Conservation (phyloP, 2,113 vertebrate genomes). For the Mystacornis crossleyi region DNA sequence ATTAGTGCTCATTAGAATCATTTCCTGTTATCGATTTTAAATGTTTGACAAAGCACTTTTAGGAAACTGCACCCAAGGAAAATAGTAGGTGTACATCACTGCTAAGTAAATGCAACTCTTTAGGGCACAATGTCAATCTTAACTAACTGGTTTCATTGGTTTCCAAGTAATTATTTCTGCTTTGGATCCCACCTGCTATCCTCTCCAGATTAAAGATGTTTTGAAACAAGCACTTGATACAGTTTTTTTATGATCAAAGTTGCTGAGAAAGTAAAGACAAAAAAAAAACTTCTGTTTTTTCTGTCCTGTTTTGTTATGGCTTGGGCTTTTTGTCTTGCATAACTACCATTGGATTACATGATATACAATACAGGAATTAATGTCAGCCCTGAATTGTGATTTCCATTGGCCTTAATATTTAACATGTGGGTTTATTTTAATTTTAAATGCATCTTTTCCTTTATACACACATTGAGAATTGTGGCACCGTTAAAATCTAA, state of each 20-base stretch:
- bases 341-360: not conserved
- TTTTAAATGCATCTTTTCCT: conserved; percentile 60
- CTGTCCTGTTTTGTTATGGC: not conserved
- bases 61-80: not conserved
- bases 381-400: not conserved
- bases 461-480: conserved; percentile 30
- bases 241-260: conserved; percentile 58
- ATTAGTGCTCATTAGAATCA: conserved; percentile 87
- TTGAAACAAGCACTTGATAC: conserved; percentile 15
- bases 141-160: conserved; percentile 52
- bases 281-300: conserved; percentile 30
- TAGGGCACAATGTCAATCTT: conserved; percentile 44
- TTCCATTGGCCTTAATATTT: conserved; percentile 21
- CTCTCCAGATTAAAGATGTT: conserved; percentile 56
- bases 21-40: conserved; percentile 77
- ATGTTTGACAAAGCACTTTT: conserved; percentile 69
- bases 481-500: conserved; percentile 38
- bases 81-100: conserved; percentile 1
- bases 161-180: conserved; percentile 73
- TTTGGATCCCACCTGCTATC: conserved; percentile 57
- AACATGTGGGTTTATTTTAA: conserved; percentile 27
- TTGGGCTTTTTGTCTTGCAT: not conserved
- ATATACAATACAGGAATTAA: not conserved
- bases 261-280: not conserved
- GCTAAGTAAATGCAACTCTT: conserved; percentile 63